phyloP scores from a whole-genome alignment of 2,888 invertebrate species.

The Perithous albicinctus region DNA sequence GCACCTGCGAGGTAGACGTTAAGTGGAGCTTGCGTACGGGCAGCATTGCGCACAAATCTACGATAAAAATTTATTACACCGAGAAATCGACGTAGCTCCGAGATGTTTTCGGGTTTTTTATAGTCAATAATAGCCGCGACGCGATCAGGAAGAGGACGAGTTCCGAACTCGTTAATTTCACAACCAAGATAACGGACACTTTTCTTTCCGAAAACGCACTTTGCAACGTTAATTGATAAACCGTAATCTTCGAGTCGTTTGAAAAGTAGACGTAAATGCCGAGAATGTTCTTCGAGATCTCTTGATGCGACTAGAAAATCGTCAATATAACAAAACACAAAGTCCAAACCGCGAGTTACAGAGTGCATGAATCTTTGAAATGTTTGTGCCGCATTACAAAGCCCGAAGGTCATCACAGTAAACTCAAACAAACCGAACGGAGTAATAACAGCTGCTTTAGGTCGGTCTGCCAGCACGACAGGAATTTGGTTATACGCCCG shows the following conservation, averaged over 20 bases:
- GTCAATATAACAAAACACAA: conserved; percentile 42
- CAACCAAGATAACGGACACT: conserved; percentile 36
- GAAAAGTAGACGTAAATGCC: conserved; percentile 34
- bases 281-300: conserved; percentile 12
- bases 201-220: conserved; percentile 26
- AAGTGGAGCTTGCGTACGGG: conserved; percentile 26
- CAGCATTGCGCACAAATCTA: conserved; percentile 60
- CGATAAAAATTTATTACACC: conserved; percentile 61
- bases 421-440: conserved; percentile 76
- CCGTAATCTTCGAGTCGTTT: conserved; percentile 31
- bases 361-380: conserved; percentile 49
- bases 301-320: conserved; percentile 50
- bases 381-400: conserved; percentile 82
- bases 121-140: conserved; percentile 57
- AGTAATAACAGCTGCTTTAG: conserved; percentile 73
- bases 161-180: conserved; percentile 40
- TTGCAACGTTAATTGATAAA: conserved; percentile 36
- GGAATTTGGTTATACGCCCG: conserved; percentile 74
- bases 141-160: conserved; percentile 54
- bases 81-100: conserved; percentile 64
- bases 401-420: conserved; percentile 78
- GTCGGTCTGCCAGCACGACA: conserved; percentile 65
- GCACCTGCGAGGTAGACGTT: conserved; percentile 25
- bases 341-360: conserved; percentile 31
- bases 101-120: conserved; percentile 38